A percentile compares a stretch with the other conserved stretches of the same genome.
These are phyloP conservation scores for Salvator merianae DNA, from an alignment of 2,113 vertebrate genomes.

Conservation along the genomic window DNA sequence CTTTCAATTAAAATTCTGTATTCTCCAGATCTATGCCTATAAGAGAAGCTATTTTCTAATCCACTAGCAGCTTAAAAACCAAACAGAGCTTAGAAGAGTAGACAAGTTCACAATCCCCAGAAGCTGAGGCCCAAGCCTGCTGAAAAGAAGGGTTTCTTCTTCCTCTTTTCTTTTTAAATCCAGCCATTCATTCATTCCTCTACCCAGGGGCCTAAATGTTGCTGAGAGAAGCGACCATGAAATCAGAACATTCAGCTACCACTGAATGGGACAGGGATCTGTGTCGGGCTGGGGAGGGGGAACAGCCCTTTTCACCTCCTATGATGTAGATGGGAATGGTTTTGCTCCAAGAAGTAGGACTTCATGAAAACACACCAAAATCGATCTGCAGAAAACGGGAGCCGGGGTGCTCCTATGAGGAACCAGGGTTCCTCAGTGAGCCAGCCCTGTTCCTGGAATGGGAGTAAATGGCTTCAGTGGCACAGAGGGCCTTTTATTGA, in stretches of 20 bases:
- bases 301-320: background rate
- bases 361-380: too few relatives aligned
- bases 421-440: too few relatives aligned
- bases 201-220: background rate
- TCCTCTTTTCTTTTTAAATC: background rate
- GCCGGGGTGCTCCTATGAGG: too few relatives aligned
- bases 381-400: too few relatives aligned
- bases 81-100: background rate
- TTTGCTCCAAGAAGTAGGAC: background rate
- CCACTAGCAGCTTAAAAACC: background rate
- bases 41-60: background rate
- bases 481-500: too few relatives aligned
- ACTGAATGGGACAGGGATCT: background rate
- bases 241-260: background rate
- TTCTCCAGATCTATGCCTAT: background rate
- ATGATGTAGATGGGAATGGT: too few relatives aligned
- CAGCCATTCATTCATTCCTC: background rate
- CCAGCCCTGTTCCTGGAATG: too few relatives aligned
- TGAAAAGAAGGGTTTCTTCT: background rate
- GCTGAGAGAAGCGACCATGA: background rate
- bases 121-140: background rate
- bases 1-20: background rate
- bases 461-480: too few relatives aligned
- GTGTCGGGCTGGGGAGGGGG: background rate
- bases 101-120: background rate